These are phyloP conservation scores for Dryococelus australis DNA, from an alignment of 2,888 invertebrate genomes.

Conservation along the genomic window DNA sequence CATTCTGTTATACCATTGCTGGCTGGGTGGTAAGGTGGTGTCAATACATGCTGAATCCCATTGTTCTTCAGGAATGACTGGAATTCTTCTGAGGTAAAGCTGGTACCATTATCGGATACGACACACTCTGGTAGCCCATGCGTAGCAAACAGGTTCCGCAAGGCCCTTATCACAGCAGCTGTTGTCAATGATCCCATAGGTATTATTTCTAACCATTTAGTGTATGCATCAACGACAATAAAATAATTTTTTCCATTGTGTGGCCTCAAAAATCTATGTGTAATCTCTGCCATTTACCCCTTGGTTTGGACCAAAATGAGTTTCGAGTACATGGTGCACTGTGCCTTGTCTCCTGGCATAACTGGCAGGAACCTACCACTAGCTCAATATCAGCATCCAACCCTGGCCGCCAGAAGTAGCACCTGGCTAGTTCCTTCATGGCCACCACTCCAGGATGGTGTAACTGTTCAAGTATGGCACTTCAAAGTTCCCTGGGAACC, in stretches of 20 bases:
- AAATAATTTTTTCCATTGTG: not conserved
- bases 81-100: not conserved
- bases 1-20: not conserved
- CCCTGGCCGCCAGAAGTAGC: not conserved
- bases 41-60: not conserved
- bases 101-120: not conserved
- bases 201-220: no score
- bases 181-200: no score
- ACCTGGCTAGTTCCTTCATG: not conserved
- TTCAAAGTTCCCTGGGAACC: no score
- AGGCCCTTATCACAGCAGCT: no score
- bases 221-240: not conserved
- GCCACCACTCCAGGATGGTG: not conserved
- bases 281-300: not conserved
- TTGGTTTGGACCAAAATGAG: not conserved
- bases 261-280: not conserved
- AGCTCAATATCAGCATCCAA: not conserved
- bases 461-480: no score
- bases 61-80: not conserved
- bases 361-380: not conserved
- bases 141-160: not conserved
- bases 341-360: not conserved
- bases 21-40: not conserved
- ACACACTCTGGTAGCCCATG: not conserved
- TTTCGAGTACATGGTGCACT: not conserved